Percentiles rank a stretch among this genome's conserved stretches.
Evolutionary conservation across 2,113 vertebrate species (phyloP).

Genomic region (Malurus elegans): DNA sequence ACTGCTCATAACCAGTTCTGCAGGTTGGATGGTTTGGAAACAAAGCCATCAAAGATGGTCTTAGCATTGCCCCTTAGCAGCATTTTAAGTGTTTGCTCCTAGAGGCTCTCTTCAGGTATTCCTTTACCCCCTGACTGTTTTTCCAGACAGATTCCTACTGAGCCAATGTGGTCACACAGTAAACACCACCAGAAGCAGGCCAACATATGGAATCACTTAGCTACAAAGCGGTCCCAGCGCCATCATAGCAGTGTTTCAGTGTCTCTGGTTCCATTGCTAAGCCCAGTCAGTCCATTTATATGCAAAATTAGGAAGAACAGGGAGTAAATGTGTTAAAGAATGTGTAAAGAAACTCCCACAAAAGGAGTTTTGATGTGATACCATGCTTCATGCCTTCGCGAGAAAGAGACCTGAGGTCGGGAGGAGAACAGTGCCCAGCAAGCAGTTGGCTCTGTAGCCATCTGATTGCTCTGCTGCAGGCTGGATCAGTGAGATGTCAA

Average conservation of each 20-base stretch:
- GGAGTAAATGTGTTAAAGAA: too few relatives aligned
- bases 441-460: not conserved
- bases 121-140: constrained; percentile 27
- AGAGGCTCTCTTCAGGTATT: constrained; percentile 8
- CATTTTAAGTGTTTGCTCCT: not conserved
- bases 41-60: not conserved
- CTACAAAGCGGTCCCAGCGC: not conserved
- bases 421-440: not conserved
- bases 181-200: constrained; percentile 5
- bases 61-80: not conserved
- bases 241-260: not conserved
- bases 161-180: not conserved
- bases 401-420: not conserved
- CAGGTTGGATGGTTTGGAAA: not conserved
- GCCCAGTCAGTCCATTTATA: not conserved
- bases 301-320: not conserved
- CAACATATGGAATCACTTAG: constrained; percentile 48
- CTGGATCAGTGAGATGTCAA: not conserved
- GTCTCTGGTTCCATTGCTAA: not conserved
- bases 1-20: not conserved
- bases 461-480: not conserved
- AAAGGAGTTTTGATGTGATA: not conserved
- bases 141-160: constrained; percentile 28
- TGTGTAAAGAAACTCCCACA: not conserved
- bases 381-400: not conserved